Evolutionary conservation across 1,140 invertebrate genomes (phyloP), one percentile per base, ranked within the genome.

Genomic region (Brachionus paranguensis): DNA sequence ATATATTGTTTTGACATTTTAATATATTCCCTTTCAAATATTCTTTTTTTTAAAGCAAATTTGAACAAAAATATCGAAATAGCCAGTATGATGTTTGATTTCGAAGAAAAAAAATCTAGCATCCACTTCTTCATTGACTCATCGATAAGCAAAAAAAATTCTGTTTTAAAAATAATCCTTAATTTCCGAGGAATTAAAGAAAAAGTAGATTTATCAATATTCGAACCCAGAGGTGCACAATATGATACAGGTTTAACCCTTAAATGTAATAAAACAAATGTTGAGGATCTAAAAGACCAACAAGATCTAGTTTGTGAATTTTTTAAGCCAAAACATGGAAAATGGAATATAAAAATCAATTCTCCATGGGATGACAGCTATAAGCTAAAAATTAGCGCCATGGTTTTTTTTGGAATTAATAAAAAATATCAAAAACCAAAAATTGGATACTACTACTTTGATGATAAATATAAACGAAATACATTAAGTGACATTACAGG

Each of bases 291-390:
- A 43, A 33, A 41, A 70, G 33, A 74, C 5, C 41, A 76, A 33
- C 2, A 68, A 81, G 24, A 81, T 1, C 10, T 64, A 10, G 6
- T 43, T 45, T 81, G 78, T 64, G 53, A 81, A 64, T 81, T 81
- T 47, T 64, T n/a, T 14, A 81, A 81, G 8, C 53, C 64, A 29
- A 81, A 45, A 33, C 12, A 29, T 11, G 78, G 78, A 14, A 64
- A 17, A 41, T 81, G 78, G 78, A 64, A 10, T 1, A 64, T 33
- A 11, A 11, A 37, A 81, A 64, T 81, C 8, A 33, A 64, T 12
- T 45, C 33, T 12, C 53, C 78, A 1, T 10, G 2, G 20, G n/a
- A 60, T 41, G 17, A 27, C 2, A 20, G 14, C 8, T 64, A 33
- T 47, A 12, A 37, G 5, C 20, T 68, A 17, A 45, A 81, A 29